These are phyloP conservation scores for Melanaphis sacchari DNA, from an alignment of 1,140 invertebrate species.

Conservation along the genomic window DNA sequence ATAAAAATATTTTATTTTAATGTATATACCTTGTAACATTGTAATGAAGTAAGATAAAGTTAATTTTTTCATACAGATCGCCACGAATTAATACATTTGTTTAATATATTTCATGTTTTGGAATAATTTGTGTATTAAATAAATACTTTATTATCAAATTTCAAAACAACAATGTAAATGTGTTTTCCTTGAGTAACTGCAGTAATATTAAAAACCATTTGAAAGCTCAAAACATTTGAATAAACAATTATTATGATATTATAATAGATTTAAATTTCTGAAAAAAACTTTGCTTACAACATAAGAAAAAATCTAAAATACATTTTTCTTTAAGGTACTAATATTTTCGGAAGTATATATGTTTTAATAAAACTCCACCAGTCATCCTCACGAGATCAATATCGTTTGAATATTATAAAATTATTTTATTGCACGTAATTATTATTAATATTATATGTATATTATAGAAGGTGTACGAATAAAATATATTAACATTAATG, in stretches of 20 bases:
- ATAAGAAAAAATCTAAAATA: background rate
- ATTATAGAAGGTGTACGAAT: background rate
- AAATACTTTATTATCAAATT: background rate
- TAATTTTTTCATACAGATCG: background rate
- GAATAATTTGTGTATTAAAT: background rate
- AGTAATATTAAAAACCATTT: background rate
- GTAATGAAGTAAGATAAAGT: background rate
- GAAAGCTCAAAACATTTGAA: background rate
- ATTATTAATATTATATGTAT: slow-evolving; percentile 9
- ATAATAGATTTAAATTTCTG: too few species aligned
- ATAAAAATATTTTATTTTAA: background rate
- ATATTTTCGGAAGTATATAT: background rate
- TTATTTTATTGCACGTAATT: background rate
- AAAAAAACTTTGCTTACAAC: background rate
- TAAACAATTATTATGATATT: background rate
- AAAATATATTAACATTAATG: background rate
- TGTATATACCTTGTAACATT: background rate
- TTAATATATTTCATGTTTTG: background rate
- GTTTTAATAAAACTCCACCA: background rate
- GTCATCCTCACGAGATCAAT: background rate
- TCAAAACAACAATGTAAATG: background rate
- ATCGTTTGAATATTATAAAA: background rate
- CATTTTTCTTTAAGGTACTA: background rate
- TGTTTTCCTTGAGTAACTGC: background rate
- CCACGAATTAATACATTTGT: background rate